Evolutionary conservation across 2,888 invertebrate species (phyloP).

Genomic region (Fragum fragum): DNA sequence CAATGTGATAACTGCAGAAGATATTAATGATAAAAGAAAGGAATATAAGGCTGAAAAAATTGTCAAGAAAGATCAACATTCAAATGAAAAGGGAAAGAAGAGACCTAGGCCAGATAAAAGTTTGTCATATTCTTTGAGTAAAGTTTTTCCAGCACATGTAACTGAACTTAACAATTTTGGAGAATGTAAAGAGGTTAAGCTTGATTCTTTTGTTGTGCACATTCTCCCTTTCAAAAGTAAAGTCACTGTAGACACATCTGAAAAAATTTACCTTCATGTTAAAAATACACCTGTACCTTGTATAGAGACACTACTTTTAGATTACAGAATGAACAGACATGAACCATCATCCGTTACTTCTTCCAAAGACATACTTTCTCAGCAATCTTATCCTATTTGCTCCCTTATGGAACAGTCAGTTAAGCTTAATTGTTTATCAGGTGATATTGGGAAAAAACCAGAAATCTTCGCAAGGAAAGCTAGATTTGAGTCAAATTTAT

Average conservation of each 20-base stretch:
- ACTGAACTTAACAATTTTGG: background rate
- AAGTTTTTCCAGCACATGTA: background rate
- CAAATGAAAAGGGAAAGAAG: too few species aligned
- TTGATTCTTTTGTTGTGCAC: background rate
- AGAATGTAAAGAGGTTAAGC: background rate
- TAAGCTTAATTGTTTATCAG: background rate
- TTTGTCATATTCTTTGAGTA: background rate
- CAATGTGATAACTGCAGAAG: conserved; percentile 11
- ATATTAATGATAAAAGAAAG: background rate
- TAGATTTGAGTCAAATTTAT: background rate
- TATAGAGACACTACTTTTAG: background rate
- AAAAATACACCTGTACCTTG: background rate
- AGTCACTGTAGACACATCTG: background rate
- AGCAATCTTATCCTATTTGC: background rate
- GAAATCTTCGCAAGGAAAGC: background rate
- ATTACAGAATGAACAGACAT: conserved; percentile 4
- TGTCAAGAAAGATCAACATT: too few species aligned
- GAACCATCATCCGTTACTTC: background rate
- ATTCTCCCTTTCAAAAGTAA: background rate
- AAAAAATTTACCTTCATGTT: background rate
- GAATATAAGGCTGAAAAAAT: background rate
- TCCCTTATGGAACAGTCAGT: background rate
- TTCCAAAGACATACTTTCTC: background rate
- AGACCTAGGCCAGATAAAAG: background rate
- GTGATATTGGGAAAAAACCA: background rate